Percentiles rank a stretch among this genome's conserved stretches.
These are phyloP conservation scores for Cremastinae sp. DNA, from an alignment of 2,888 invertebrate species.

Conservation along the genomic window DNA sequence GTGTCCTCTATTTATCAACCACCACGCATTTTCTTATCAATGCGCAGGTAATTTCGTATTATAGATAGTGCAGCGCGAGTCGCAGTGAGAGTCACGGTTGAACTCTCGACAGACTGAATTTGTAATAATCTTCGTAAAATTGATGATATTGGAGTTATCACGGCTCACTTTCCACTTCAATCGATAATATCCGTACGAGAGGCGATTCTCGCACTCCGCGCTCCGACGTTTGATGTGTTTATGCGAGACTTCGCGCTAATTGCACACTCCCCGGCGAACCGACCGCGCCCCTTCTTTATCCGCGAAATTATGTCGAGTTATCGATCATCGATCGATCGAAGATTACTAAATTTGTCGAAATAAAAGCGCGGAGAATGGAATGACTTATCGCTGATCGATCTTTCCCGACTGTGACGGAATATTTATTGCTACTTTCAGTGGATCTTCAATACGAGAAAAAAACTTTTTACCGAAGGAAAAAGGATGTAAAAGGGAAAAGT, in stretches of 20 bases:
- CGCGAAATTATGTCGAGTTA: slow-evolving; percentile 43
- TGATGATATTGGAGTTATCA: slow-evolving; percentile 38
- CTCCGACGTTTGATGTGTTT: slow-evolving; percentile 45
- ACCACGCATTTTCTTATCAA: slow-evolving; percentile 49
- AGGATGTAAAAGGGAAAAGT: neutral
- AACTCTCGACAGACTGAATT: slow-evolving; percentile 39
- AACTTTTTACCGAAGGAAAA: neutral
- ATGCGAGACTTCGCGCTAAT: slow-evolving; percentile 43
- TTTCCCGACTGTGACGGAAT: slow-evolving; percentile 12
- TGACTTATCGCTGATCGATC: slow-evolving; percentile 31
- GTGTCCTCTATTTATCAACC: slow-evolving; percentile 46
- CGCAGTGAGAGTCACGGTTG: slow-evolving; percentile 6
- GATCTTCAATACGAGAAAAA: neutral
- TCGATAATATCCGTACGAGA: slow-evolving; percentile 37
- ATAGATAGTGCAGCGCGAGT: slow-evolving; percentile 1
- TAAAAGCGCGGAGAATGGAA: slow-evolving; percentile 17
- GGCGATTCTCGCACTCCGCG: slow-evolving; percentile 21
- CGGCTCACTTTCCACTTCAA: slow-evolving; percentile 1
- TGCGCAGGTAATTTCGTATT: slow-evolving; percentile 38
- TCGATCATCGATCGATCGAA: slow-evolving; percentile 40
- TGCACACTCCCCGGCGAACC: slow-evolving; percentile 11
- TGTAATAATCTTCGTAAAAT: slow-evolving; percentile 32
- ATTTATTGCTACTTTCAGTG: slow-evolving; percentile 32
- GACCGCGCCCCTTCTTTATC: slow-evolving; percentile 3
- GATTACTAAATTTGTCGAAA: slow-evolving; percentile 45